phyloP scores from a whole-genome alignment of 2,113 vertebrate genomes.

The Parus major region DNA sequence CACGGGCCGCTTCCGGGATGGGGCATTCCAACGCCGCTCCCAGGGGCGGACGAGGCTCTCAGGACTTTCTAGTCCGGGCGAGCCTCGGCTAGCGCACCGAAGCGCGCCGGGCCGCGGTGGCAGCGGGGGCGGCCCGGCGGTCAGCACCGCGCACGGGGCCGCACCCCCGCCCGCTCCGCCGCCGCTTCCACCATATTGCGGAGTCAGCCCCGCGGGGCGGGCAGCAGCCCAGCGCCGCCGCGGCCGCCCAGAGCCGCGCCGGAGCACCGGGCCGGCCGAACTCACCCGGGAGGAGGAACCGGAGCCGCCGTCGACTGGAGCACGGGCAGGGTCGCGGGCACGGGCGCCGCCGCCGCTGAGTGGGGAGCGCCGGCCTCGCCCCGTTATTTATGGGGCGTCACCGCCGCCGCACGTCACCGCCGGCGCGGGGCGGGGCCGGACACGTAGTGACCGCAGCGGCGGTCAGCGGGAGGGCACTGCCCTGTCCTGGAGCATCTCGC shows the following conservation, averaged over 20 bases:
- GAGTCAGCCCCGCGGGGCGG: background rate
- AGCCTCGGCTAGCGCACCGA: no score
- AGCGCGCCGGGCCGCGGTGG: rapidly evolving
- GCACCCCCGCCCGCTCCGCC: background rate
- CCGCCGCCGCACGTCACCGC: background rate
- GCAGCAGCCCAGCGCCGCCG: background rate
- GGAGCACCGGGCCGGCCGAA: background rate
- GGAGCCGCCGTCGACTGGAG: rapidly evolving
- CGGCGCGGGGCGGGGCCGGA: background rate
- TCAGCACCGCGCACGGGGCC: no score
- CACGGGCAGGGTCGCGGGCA: rapidly evolving
- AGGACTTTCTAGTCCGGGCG: background rate
- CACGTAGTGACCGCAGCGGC: background rate
- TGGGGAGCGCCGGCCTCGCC: rapidly evolving
- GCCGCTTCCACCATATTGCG: background rate
- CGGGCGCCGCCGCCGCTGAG: rapidly evolving
- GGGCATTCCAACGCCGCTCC: rapidly evolving
- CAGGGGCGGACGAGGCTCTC: no score
- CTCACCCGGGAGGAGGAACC: background rate
- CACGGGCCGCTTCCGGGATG: background rate
- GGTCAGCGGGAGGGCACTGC: background rate
- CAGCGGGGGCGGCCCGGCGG: background rate
- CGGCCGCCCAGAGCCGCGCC: no score
- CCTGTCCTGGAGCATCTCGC: rapidly evolving
- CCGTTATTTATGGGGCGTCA: constrained; percentile 13